Base-by-base conservation (phyloP, 2,888 invertebrate genomes). In the Dione vanillae region DNA sequence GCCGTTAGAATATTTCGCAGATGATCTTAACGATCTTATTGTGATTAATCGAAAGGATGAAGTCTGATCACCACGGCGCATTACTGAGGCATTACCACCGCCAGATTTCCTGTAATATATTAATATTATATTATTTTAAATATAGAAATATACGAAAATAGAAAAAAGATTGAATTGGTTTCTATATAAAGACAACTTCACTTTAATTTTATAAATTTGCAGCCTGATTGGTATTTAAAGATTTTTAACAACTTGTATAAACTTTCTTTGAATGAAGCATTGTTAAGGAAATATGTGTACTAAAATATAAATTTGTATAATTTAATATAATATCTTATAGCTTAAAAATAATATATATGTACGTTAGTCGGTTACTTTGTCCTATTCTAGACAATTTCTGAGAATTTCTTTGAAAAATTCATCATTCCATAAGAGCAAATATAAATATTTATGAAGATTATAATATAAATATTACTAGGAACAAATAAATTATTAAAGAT, bases 31-130 rank as follows among this genome's bases (percentile, higher is more conserved):
- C 0, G 91, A 91, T 14, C 92, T 78, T 54, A 91, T 86, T 0
- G 91, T 90, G 0, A 92, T 92, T 67, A 92, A 76, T 56, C 92
- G 81, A 1, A 91, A 83, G 16, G 92, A 92, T 0, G 92, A 92
- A 0, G 90, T 91, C 69, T 87, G 87, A 72, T 92, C 91, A 0
- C 90, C 89, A 1, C 92, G 87, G 0, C 91, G 87, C 0, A 91
- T 80, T 1, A 89, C 77, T 0, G 92, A 93, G 0, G 90, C 90
- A n/a, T 89, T 91, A 1, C 83, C 84, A 0, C 88, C 91, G 14
- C 88, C 90, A 0, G 91, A 91, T 75, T 92, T 91, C 76, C 92
- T 92, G 85, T n/a, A 77, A 85, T 71, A 45, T 75, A 73, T 70
- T 41, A 45, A 35, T 49, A 40, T 27, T 49, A 61, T 19, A 41